A percentile compares a stretch with the other conserved stretches of the same genome.
phyloP scores from a whole-genome alignment of 2,113 vertebrate species.

The Dasyurus viverrinus region DNA sequence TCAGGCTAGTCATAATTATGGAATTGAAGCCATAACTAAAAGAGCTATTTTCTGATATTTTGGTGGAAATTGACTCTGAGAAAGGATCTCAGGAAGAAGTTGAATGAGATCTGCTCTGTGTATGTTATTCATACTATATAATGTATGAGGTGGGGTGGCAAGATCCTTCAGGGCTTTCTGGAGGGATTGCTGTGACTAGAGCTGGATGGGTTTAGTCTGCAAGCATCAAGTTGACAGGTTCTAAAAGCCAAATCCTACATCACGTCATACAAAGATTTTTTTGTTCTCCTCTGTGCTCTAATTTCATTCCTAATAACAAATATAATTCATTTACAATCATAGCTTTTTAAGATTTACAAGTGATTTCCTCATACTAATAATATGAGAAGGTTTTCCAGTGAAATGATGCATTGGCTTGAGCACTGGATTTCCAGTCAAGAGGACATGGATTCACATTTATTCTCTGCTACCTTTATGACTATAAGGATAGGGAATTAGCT shows the following conservation, averaged over 20 bases:
- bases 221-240: not conserved
- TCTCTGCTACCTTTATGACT: not conserved
- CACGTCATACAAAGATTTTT: not conserved
- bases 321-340: not conserved
- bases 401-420: not conserved
- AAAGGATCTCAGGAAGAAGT: not conserved
- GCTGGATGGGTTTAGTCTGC: slow-evolving; percentile 13
- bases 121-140: not conserved
- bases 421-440: not conserved
- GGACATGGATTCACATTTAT: not conserved
- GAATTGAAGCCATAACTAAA: not conserved
- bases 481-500: not conserved
- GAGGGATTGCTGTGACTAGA: not conserved
- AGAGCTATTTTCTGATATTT: not conserved
- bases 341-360: not conserved
- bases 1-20: not conserved
- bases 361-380: not conserved
- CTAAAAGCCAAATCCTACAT: not conserved
- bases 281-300: not conserved
- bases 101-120: not conserved
- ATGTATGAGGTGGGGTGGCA: not conserved
- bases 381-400: not conserved
- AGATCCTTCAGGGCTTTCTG: not conserved
- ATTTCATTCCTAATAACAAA: slow-evolving; percentile 14
- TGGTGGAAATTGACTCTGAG: not conserved